These are phyloP conservation scores for Hiodon tergisus DNA, from an alignment of 2,113 vertebrate species.

Conservation along the genomic window DNA sequence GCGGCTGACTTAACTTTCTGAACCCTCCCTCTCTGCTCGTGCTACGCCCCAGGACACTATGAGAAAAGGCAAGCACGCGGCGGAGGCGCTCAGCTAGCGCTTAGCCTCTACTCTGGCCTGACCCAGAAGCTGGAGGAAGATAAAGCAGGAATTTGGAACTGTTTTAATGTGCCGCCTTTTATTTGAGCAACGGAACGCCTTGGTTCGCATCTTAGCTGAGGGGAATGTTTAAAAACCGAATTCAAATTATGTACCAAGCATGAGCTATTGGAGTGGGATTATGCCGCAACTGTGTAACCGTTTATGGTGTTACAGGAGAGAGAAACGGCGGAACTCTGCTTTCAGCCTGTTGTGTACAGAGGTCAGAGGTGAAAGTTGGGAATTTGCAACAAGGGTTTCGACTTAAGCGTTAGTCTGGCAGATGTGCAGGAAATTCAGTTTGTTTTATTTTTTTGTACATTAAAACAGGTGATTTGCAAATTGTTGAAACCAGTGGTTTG, in stretches of 20 bases:
- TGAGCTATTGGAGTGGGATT: background rate
- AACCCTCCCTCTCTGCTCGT: background rate
- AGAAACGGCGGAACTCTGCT: background rate
- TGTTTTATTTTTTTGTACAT: no score
- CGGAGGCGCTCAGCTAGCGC: no score
- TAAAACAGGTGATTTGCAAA: no score
- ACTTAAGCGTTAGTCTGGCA: no score
- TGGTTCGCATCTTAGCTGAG: background rate
- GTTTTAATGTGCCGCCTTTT: background rate
- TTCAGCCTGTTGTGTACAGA: background rate
- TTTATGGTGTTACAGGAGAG: background rate
- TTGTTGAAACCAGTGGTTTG: no score
- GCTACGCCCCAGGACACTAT: background rate
- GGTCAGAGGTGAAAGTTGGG: background rate
- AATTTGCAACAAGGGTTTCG: no score
- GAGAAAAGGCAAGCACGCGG: no score
- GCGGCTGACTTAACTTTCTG: background rate
- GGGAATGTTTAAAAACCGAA: background rate
- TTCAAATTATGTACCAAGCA: background rate
- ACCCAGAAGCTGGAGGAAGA: constrained; percentile 8
- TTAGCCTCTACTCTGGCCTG: background rate
- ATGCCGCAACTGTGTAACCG: background rate
- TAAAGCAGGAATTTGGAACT: background rate
- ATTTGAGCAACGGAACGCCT: background rate
- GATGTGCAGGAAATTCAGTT: no score